A percentile compares a stretch with the other conserved stretches of the same genome.
Conservation (phyloP, 1,140 invertebrate genomes). For the Globodera ellingtonae region DNA sequence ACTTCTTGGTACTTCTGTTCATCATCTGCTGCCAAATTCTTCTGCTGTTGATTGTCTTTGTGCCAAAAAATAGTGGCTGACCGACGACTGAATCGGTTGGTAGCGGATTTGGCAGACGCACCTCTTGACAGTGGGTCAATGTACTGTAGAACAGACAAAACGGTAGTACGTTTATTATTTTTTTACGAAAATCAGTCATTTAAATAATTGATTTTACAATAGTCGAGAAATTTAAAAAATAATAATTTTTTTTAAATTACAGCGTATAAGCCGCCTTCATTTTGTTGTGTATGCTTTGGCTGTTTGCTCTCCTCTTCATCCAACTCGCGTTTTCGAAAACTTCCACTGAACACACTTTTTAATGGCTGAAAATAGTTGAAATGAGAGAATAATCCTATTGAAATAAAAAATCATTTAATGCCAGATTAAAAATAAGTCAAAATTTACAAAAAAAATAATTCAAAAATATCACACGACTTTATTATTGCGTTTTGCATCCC, state of each 20-base stretch:
- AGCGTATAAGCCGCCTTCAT: constrained; percentile 11
- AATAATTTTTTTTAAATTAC: not conserved
- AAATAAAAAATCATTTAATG: too few species aligned
- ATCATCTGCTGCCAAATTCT: not conserved
- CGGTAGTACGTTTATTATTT: too few species aligned
- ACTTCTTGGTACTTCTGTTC: constrained; percentile 11
- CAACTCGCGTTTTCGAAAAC: constrained; percentile 31
- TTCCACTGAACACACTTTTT: constrained; percentile 18
- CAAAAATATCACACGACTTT: not conserved
- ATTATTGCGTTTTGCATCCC: constrained; percentile 13
- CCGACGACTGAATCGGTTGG: not conserved
- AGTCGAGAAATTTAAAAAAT: too few species aligned
- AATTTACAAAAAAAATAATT: too few species aligned
- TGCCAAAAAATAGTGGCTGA: not conserved
- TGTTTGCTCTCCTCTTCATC: constrained; percentile 43
- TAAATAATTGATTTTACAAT: not conserved
- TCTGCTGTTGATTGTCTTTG: not conserved
- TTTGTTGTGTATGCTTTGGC: constrained; percentile 36
- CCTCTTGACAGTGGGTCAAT: constrained; percentile 53
- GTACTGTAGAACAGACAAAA: constrained; percentile 43
- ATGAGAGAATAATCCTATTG: not conserved
- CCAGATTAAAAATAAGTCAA: too few species aligned
- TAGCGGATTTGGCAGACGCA: constrained; percentile 47
- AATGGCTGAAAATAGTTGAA: constrained; percentile 19
- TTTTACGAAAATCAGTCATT: constrained; percentile 13